These are phyloP conservation scores for Oncorhynchus masou DNA, from an alignment of 2,113 vertebrate genomes.

Conservation along the genomic window DNA sequence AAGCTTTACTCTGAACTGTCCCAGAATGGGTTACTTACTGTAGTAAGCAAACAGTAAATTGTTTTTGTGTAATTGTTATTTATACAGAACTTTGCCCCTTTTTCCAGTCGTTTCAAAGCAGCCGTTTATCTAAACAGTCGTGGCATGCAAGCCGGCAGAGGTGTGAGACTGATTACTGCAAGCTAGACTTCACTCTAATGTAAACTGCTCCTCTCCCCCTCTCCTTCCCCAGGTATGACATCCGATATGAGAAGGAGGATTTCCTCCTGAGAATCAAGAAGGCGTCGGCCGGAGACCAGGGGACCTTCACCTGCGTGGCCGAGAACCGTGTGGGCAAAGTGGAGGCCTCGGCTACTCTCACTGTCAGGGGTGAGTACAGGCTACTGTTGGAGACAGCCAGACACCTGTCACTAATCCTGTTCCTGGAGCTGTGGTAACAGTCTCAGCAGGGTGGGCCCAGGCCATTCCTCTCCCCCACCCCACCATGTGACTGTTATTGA, in stretches of 20 bases:
- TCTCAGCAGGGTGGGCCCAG: slow-evolving; percentile 16
- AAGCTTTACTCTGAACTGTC: slow-evolving; percentile 43
- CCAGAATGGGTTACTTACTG: background rate
- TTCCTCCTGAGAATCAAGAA: slow-evolving; percentile 93
- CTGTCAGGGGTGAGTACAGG: slow-evolving; percentile 87
- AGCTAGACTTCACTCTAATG: background rate
- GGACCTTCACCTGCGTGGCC: slow-evolving; percentile 87
- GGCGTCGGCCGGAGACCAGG: slow-evolving; percentile 83
- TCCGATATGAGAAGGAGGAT: slow-evolving; percentile 94
- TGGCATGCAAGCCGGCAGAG: background rate
- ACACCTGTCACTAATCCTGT: background rate
- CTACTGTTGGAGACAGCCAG: background rate
- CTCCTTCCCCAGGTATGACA: slow-evolving; percentile 82
- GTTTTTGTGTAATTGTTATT: background rate
- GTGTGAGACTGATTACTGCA: background rate
- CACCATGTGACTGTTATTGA: slow-evolving; percentile 57
- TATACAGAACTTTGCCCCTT: background rate
- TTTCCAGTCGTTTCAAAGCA: background rate
- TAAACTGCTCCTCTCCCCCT: background rate
- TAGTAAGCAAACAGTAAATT: background rate
- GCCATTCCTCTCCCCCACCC: slow-evolving; percentile 58
- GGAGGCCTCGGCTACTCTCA: slow-evolving; percentile 90
- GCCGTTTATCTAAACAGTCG: background rate
- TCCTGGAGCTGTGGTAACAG: background rate
- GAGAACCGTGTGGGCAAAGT: slow-evolving; percentile 95